Evolutionary conservation across 2,888 invertebrate species (phyloP), one percentile per base, ranked within the genome.

Genomic region (Nemotelus nigrinus): DNA sequence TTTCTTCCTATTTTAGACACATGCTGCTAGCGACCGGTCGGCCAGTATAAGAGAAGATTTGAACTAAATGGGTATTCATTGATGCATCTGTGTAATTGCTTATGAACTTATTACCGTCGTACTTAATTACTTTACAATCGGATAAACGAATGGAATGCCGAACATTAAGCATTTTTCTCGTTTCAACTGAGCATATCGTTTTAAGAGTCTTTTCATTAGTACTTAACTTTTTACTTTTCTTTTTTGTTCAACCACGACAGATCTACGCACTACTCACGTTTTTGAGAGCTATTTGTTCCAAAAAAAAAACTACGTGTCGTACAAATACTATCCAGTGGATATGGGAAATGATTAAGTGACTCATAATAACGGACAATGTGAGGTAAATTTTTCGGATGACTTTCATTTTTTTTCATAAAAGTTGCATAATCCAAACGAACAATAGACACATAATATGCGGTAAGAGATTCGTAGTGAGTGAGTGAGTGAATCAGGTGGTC

Each of bases 141-240:
- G 47, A 39, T 47, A 4, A 47, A 65, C 47, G 65, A 65, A 65
- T 65, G 65, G 65, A 65, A 65, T 65, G n/a, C 65, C 65, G 47
- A 65, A 65, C 25, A 65, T 65, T 44, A 47, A 45, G 44, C 7
- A 45, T 65, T 45, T 3, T 3, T 63, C 50, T 50, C 50, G 25
- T 25, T 25, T 25, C 25, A 25, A 25, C 25, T 25, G 25, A 25
- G 25, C 25, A 25, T 25, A 25, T 25, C 25, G 25, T 25, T 25
- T 25, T 25, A 25, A 25, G 25, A 25, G 25, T 25, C 25, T 25
- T 25, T 25, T 25, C 25, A 25, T 25, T 25, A 25, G 25, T 25
- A 25, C 25, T 25, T 25, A 25, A 25, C 25, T 25, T 25, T 25
- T 25, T 25, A 25, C 25, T 25, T 25, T 25, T 25, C 25, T 25